Evolutionary conservation across 1,140 invertebrate species (phyloP).

Genomic region (Macrocentrus cingulum): DNA sequence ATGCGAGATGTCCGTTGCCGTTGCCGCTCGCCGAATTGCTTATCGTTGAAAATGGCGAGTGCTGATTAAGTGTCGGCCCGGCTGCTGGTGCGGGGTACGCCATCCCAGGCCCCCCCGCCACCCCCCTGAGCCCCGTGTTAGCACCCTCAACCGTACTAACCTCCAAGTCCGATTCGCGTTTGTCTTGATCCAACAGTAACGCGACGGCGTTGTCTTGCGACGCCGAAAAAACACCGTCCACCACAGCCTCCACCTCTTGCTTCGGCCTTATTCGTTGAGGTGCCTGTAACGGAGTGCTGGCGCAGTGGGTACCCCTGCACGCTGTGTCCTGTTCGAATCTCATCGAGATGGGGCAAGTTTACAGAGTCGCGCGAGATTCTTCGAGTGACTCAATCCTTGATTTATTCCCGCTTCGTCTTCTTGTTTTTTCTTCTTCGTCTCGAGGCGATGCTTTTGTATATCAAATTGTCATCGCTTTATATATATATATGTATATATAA

Average conservation of each 20-base stretch:
- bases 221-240: slow-evolving; percentile 30
- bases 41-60: slow-evolving; percentile 49
- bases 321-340: slow-evolving; percentile 59
- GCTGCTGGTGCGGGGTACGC: slow-evolving; percentile 57
- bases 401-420: background rate
- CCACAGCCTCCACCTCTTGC: slow-evolving; percentile 43
- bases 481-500: too few species aligned
- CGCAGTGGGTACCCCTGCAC: slow-evolving; percentile 61
- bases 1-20: slow-evolving; percentile 49
- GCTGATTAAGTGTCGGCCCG: slow-evolving; percentile 51
- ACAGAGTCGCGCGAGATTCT: slow-evolving; percentile 55
- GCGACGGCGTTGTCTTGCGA: slow-evolving; percentile 8
- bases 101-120: slow-evolving; percentile 57
- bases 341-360: slow-evolving; percentile 55
- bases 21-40: slow-evolving; percentile 35
- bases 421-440: too few species aligned
- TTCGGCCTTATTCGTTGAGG: slow-evolving; percentile 31
- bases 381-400: slow-evolving; percentile 46
- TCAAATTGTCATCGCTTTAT: background rate
- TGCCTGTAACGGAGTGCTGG: slow-evolving; percentile 57
- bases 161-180: slow-evolving; percentile 45
- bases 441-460: too few species aligned
- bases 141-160: slow-evolving; percentile 46
- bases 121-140: slow-evolving; percentile 55
- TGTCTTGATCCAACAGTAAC: slow-evolving; percentile 17